Evolutionary conservation across 2,888 invertebrate genomes (phyloP), one percentile per base, ranked within the genome.

Genomic region (Pheosia tremula): DNA sequence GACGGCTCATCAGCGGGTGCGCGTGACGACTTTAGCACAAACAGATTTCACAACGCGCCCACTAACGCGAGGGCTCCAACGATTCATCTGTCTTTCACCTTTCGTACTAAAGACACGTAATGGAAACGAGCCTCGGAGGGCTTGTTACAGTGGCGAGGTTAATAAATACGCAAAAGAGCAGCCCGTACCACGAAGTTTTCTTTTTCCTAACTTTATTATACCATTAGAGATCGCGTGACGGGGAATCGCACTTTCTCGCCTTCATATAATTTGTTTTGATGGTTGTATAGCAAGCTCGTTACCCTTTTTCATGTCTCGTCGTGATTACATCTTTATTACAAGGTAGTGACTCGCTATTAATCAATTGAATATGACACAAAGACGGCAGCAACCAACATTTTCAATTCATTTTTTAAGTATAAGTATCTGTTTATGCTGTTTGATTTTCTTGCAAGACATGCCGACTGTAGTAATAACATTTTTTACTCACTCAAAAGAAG

Each of bases 11-110:
- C 93, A 93, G 90, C 84, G 90, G 87, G 75, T 83, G 93, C 87
- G 90, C 93, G 93, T 93, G 93, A 93, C 93, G 92, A 91, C 90
- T 93, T 90, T 89, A 90, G 84, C 85, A 85, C 90, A 91, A 92
- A 92, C 93, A 92, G 93, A 93, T 93, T 93, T 88, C 86, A 84
- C 82, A 87, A 89, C 83, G 87, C 77, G 76, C 83, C 92, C 90
- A 89, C 76, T 74, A 66, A 79, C 75, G 65, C 63, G 47, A 72
- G 89, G 81, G 74, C 89, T 71, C 75, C 69, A 68, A 71, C 71
- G 66, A 72, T 76, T 72, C 75, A 68, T 68, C 66, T 60, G 67
- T 64, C 63, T 71, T 66, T 66, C 63, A 72, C 66, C 63, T 68
- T 70, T 71, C 71, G 67, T 72, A 71, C 69, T 67, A 75, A 75